Evolutionary conservation across 2,888 invertebrate genomes (phyloP), one percentile per base, ranked within the genome.

Genomic region (Amorpha juglandis): DNA sequence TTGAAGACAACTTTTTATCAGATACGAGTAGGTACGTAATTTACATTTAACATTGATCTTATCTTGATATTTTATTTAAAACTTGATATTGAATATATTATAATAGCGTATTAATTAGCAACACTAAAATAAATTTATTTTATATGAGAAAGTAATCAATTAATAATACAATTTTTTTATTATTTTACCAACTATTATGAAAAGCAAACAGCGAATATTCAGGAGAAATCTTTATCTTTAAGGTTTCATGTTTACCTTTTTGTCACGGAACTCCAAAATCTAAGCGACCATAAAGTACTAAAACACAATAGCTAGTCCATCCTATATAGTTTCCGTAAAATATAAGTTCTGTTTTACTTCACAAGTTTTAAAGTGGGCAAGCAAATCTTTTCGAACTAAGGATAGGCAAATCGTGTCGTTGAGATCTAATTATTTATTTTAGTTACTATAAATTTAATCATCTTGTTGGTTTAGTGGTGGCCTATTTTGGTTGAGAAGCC

Each of bases 261-360:
- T 45, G 45, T 7, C 16, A 16, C 4, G 19, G n/a, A 19, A 50
- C 2, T 19, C 19, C 3, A 50, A 50, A 50, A 50, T 9, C 1
- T 1, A 19, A 50, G 8, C 19, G 9, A 16, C 1, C 48, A 2
- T n/a, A 50, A 8, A 9, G 9, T 19, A 50, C 9, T 50, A 21
- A 19, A 50, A 19, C 16, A 19, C 19, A 50, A 11, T 50, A 50
- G 50, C 3, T 38, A 9, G 38, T 38, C 38, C 7, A 38, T 38
- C 50, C 9, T 50, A 6, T 16, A 50, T 16, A 50, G 48, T 50
- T 16, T 50, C 9, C 8, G 9, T 9, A 50, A 50, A 50, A 50
- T 50, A 50, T 50, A 50, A 50, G 50, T 50, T 50, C 48, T 12
- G 48, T 16, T 50, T 50, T 50, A 50, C 50, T 50, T 50, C 19